Evolutionary conservation across 2,888 invertebrate genomes (phyloP), one percentile per base, ranked within the genome.

Genomic region (Xestoiulus laeticollis): DNA sequence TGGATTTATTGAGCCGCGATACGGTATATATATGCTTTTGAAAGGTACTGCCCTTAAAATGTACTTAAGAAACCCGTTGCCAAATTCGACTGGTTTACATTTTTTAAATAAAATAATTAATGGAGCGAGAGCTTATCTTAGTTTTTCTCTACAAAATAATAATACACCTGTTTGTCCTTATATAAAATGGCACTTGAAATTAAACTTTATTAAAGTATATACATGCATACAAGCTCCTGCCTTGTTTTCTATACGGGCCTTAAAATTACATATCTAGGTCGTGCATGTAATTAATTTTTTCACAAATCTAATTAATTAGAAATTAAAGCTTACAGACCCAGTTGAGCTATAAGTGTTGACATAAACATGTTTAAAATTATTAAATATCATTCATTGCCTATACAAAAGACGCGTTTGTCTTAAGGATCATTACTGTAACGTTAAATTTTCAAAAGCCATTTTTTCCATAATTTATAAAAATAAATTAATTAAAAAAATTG

Each of bases 31-130:
- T 48, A 48, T 48, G 16, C 14, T 48, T 48, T 48, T 19, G 48
- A 48, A 48, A 14, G 14, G 8, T 48, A 10, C 26, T 68, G 68
- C 68, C 26, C 26, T 68, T 5, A 26, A 68, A 68, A 68, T 68
- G 68, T 10, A 6, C 68, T 26, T 26, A 10, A 68, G 68, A 68
- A 68, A 68, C 68, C 68, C 26, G 68, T 26, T 68, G 68, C 19
- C 68, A 8, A 68, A 26, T 26, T 68, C 68, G 68, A 68, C 68
- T 26, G 68, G 68, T 68, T 68, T 68, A 14, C 2, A 1, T 26
- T 68, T 68, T 68, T 26, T 68, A 68, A 68, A 48, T 14, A 68
- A 26, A 68, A 26, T 68, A 68, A 68, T 68, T 68, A 68, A 26
- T 22, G 26, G 26, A 26, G 68, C 68, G 26, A 26, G 68, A 26